Percentiles rank a stretch among this genome's conserved stretches.
Conservation (phyloP, 1,140 invertebrate genomes). For the Vanessa atalanta region DNA sequence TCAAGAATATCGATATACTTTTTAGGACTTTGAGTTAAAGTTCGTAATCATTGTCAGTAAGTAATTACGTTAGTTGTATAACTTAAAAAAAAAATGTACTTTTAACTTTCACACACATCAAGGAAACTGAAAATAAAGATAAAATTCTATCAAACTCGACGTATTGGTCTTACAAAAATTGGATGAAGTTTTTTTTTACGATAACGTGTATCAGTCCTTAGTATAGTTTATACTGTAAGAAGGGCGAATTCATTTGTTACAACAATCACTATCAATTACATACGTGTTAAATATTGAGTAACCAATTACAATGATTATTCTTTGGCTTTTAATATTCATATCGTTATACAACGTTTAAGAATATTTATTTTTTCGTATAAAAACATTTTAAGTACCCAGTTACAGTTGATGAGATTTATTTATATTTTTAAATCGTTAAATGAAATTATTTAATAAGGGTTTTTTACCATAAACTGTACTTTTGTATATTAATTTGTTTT, state of each 20-base stretch:
- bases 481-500: too few species aligned
- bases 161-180: too few species aligned
- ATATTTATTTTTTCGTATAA: neutral
- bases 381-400: neutral
- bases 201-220: slow-evolving; percentile 1
- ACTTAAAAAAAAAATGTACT: too few species aligned
- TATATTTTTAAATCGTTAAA: neutral
- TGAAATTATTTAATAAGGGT: too few species aligned
- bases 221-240: slow-evolving; percentile 10
- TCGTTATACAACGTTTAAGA: neutral
- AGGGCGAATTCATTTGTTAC: slow-evolving; percentile 28
- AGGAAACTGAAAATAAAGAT: too few species aligned
- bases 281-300: slow-evolving; percentile 32
- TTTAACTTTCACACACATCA: too few species aligned
- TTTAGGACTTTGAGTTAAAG: too few species aligned
- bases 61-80: too few species aligned
- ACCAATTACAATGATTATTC: slow-evolving; percentile 8
- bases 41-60: too few species aligned
- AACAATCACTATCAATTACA: slow-evolving; percentile 25
- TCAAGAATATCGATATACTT: too few species aligned
- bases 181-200: neutral
- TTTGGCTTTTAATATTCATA: slow-evolving; percentile 3
- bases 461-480: too few species aligned
- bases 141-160: too few species aligned
- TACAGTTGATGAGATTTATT: neutral